A percentile compares a stretch with the other conserved stretches of the same genome.
phyloP scores from a whole-genome alignment of 2,888 invertebrate genomes.

The Mythimna ferrago region DNA sequence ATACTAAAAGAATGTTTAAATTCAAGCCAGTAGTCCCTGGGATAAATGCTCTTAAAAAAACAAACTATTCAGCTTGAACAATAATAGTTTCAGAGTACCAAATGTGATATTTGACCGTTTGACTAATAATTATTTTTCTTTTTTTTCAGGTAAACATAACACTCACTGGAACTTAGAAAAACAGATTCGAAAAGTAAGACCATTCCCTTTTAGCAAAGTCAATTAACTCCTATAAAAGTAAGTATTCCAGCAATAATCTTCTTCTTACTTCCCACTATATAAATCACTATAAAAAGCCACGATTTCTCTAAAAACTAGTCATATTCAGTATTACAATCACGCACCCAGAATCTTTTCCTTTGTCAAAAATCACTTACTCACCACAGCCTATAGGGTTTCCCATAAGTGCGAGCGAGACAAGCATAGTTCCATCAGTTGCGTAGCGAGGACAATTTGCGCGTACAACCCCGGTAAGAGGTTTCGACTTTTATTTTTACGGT shows the following conservation, averaged over 20 bases:
- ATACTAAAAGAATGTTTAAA: too few relatives aligned
- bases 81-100: not conserved
- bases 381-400: constrained; percentile 44
- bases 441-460: constrained; percentile 71
- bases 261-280: constrained; percentile 38
- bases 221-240: not conserved
- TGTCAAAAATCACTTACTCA: constrained; percentile 75
- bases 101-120: not conserved
- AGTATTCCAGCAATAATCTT: constrained; percentile 19
- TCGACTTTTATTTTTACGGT: constrained; percentile 84
- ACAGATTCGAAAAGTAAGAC: constrained; percentile 10
- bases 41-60: too few relatives aligned
- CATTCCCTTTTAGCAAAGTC: not conserved
- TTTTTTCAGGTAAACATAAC: constrained; percentile 48
- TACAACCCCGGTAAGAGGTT: constrained; percentile 81
- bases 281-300: constrained; percentile 64
- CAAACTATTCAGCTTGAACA: too few relatives aligned
- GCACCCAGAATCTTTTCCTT: constrained; percentile 76
- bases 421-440: constrained; percentile 52
- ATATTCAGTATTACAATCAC: constrained; percentile 76
- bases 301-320: constrained; percentile 67
- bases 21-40: too few relatives aligned
- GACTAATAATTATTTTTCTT: not conserved
- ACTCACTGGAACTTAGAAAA: not conserved
- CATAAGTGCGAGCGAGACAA: constrained; percentile 62